phyloP scores from a whole-genome alignment of 2,113 vertebrate species.

The Pedionomus torquatus region DNA sequence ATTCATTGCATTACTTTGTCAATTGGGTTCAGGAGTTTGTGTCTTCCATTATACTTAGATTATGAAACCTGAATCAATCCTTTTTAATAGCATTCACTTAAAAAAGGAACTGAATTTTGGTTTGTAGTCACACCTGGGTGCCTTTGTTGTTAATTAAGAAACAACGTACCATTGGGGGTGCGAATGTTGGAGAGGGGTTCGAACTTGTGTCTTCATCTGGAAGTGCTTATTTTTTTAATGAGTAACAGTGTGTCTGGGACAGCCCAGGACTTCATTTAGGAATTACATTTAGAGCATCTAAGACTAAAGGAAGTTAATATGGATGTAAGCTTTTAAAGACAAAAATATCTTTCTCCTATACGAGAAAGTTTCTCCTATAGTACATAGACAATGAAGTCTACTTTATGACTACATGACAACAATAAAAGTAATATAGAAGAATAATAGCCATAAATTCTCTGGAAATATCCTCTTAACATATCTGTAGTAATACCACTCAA shows the following conservation, averaged over 20 bases:
- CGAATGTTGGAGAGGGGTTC: background rate
- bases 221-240: background rate
- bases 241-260: background rate
- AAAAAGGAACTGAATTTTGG: background rate
- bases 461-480: background rate
- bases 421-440: background rate
- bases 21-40: background rate
- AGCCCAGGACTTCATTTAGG: background rate
- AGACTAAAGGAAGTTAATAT: background rate
- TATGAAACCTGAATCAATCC: background rate
- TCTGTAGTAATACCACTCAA: background rate
- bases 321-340: background rate
- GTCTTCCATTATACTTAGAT: background rate
- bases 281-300: background rate
- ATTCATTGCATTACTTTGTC: background rate
- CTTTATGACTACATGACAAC: background rate
- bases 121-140: background rate
- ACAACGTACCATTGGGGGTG: accelerated
- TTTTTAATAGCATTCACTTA: background rate
- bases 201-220: background rate
- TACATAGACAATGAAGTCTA: background rate
- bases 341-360: background rate
- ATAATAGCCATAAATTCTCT: background rate
- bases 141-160: background rate
- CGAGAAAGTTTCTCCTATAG: too few species aligned